These are phyloP conservation scores for Drosophila eugracilis DNA, from an alignment of 1,140 invertebrate species.

Conservation along the genomic window DNA sequence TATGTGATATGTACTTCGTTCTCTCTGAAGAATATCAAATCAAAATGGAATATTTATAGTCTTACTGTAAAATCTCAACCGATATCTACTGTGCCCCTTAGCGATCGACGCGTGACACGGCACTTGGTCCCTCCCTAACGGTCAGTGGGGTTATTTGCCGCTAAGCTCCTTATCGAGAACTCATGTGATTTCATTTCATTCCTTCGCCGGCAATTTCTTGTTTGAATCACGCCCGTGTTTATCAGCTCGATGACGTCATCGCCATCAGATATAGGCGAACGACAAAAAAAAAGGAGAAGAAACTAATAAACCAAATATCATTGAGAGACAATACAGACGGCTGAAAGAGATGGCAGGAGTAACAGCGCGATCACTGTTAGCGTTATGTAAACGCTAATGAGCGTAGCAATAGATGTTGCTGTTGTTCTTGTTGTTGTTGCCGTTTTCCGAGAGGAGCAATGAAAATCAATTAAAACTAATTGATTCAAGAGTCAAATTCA, in stretches of 20 bases:
- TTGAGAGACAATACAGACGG: neutral
- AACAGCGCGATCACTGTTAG: slow-evolving; percentile 26
- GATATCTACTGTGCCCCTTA: neutral
- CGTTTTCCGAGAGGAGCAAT: slow-evolving; percentile 64
- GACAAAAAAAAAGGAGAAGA: too few relatives aligned
- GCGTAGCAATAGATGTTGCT: slow-evolving; percentile 18
- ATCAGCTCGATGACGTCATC: slow-evolving; percentile 37
- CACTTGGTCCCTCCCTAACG: neutral
- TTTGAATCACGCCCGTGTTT: slow-evolving; percentile 33
- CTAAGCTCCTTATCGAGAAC: slow-evolving; percentile 5
- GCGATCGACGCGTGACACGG: slow-evolving; percentile 6
- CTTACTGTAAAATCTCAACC: neutral
- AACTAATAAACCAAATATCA: slow-evolving; percentile 18
- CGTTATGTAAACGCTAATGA: slow-evolving; percentile 55
- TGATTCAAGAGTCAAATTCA: slow-evolving; percentile 79
- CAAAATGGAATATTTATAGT: neutral
- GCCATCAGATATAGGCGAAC: neutral
- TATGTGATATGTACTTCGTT: too few relatives aligned
- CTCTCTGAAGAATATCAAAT: too few relatives aligned
- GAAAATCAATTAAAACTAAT: slow-evolving; percentile 84
- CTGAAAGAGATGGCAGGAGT: slow-evolving; percentile 3
- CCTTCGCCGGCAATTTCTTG: neutral
- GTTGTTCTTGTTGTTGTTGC: slow-evolving; percentile 6
- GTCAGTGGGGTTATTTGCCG: neutral
- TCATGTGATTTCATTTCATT: slow-evolving; percentile 5